phyloP scores from a whole-genome alignment of 2,888 invertebrate genomes.

The Sussaba pulchella region DNA sequence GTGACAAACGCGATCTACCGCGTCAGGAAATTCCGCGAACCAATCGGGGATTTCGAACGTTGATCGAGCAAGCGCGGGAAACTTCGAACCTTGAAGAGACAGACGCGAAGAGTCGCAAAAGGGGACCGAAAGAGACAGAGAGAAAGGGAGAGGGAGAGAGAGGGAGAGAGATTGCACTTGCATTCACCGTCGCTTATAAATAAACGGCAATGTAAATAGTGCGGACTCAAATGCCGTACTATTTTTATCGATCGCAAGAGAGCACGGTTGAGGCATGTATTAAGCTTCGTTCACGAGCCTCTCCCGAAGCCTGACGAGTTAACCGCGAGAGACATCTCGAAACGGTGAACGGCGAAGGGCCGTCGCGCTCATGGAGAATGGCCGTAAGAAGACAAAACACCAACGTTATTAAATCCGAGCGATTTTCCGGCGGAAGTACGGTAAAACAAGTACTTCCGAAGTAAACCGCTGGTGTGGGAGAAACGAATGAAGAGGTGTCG shows the following conservation, averaged over 20 bases:
- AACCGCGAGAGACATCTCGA: not conserved
- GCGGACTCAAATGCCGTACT: conserved; percentile 81
- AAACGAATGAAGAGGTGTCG: no score
- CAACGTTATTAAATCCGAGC: no score
- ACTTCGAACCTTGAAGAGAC: conserved; percentile 15
- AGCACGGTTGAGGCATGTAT: conserved; percentile 20
- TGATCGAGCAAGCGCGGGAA: conserved; percentile 1
- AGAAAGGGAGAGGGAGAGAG: conserved; percentile 47
- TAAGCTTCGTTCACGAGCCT: conserved; percentile 23
- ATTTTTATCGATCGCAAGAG: conserved; percentile 79
- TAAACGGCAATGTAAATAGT: conserved; percentile 83
- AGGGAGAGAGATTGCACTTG: conserved; percentile 73
- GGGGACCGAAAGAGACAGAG: no score
- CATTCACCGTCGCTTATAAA: conserved; percentile 81
- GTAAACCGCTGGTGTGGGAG: no score
- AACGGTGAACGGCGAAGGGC: no score
- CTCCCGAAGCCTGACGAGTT: not conserved
- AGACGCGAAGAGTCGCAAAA: conserved; percentile 25
- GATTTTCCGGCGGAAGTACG: no score
- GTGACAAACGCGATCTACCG: no score
- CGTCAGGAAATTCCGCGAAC: not conserved
- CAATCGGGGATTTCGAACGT: not conserved
- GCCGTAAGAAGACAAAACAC: no score
- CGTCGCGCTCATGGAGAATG: no score
- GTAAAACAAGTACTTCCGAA: no score